phyloP scores from a whole-genome alignment of 2,888 invertebrate genomes.

The Drosophila atripex region DNA sequence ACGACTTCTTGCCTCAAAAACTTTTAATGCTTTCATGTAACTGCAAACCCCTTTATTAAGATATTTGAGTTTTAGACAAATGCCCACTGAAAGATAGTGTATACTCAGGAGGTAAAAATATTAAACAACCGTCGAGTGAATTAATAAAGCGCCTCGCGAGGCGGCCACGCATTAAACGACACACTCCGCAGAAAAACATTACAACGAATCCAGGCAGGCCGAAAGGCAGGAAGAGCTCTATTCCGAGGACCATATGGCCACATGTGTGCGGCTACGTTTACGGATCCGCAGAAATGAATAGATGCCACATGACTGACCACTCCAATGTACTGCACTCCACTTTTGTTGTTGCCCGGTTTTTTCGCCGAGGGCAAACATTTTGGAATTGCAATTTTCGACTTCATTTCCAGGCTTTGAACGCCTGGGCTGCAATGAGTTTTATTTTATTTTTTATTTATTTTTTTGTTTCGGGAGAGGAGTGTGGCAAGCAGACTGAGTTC shows the following conservation, averaged over 20 bases:
- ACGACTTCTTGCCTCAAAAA: no score
- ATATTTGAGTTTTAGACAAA: not conserved
- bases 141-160: slow-evolving; percentile 73
- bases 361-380: slow-evolving; percentile 75
- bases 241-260: slow-evolving; percentile 24
- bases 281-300: slow-evolving; percentile 49
- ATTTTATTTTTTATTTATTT: slow-evolving; percentile 2
- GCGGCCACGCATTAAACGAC: slow-evolving; percentile 77
- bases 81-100: not conserved
- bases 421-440: slow-evolving; percentile 41
- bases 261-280: slow-evolving; percentile 24
- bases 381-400: slow-evolving; percentile 80
- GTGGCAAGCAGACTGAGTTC: slow-evolving; percentile 19
- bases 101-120: slow-evolving; percentile 53
- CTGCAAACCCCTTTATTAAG: not conserved
- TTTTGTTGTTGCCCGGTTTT: slow-evolving; percentile 37
- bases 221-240: slow-evolving; percentile 28
- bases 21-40: no score
- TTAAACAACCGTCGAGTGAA: slow-evolving; percentile 75
- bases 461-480: not conserved
- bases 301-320: slow-evolving; percentile 75
- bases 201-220: slow-evolving; percentile 35
- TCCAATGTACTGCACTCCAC: slow-evolving; percentile 56
- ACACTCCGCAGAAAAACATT: slow-evolving; percentile 47
- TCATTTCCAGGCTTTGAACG: slow-evolving; percentile 68